Evolutionary conservation across 1,140 invertebrate genomes (phyloP).

Genomic region (Diabrotica virgifera): DNA sequence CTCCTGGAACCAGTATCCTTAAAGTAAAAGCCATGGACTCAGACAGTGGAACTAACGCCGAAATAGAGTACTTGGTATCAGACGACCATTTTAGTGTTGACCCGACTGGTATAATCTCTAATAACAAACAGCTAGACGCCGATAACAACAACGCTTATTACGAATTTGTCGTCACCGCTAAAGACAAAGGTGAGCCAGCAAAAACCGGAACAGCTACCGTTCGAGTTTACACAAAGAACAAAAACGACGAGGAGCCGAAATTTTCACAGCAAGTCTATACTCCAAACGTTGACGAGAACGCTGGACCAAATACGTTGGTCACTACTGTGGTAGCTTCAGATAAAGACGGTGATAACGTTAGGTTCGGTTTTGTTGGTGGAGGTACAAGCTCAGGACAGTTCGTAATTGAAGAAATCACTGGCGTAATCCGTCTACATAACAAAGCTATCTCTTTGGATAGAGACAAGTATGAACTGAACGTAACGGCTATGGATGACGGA

Average conservation of each 20-base stretch:
- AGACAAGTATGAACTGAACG: constrained; percentile 91
- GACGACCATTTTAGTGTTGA: constrained; percentile 93
- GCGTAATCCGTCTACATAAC: constrained; percentile 85
- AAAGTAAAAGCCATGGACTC: constrained; percentile 91
- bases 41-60: constrained; percentile 89
- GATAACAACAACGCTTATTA: constrained; percentile 97
- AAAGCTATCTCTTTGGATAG: constrained; percentile 80
- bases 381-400: constrained; percentile 87
- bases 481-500: constrained; percentile 91
- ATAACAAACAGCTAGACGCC: constrained; percentile 89
- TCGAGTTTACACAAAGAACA: constrained; percentile 91
- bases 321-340: constrained; percentile 93
- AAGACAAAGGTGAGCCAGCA: constrained; percentile 88
- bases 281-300: constrained; percentile 94
- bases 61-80: constrained; percentile 86
- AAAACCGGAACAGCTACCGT: constrained; percentile 91
- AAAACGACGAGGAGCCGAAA: constrained; percentile 94
- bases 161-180: constrained; percentile 88
- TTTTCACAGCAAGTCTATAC: constrained; percentile 96
- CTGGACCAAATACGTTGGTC: constrained; percentile 88
- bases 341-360: constrained; percentile 92
- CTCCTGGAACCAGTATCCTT: constrained; percentile 80
- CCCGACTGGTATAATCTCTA: constrained; percentile 85
- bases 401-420: constrained; percentile 92
- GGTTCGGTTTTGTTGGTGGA: constrained; percentile 90